Conservation (phyloP, 2,113 vertebrate genomes). For the Rhinoptilus africanus region DNA sequence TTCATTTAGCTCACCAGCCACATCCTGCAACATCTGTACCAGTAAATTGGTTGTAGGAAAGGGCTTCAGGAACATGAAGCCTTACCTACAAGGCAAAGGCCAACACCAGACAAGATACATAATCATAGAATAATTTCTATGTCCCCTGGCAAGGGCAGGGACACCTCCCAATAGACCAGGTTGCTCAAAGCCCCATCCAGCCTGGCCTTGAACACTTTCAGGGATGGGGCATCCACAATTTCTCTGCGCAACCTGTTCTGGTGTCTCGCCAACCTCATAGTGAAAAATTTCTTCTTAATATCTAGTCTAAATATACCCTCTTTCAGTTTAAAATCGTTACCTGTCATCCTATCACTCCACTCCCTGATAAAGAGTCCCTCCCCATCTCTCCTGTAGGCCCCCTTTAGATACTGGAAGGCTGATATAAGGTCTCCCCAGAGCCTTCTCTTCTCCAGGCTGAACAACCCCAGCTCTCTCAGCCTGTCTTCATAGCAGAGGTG, state of each 20-base stretch:
- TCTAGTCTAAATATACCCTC: not conserved
- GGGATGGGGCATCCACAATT: not conserved
- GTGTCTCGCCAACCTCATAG: not conserved
- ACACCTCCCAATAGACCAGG: not conserved
- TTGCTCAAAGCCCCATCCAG: not conserved
- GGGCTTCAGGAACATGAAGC: not conserved
- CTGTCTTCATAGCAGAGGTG: not conserved
- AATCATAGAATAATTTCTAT: not conserved
- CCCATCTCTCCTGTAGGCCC: not conserved
- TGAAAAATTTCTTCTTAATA: not conserved
- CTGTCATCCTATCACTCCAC: not conserved
- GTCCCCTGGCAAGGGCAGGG: not conserved
- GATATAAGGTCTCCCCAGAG: not conserved
- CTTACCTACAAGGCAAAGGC: not conserved
- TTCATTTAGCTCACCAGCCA: not conserved
- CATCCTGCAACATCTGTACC: not conserved
- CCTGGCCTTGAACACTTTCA: not conserved
- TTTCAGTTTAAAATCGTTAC: not conserved
- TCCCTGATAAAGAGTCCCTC: not conserved
- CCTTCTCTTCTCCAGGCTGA: not conserved
- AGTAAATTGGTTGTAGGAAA: not conserved
- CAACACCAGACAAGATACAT: not conserved
- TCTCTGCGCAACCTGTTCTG: not conserved
- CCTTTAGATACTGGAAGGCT: not conserved
- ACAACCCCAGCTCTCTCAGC: not conserved